Evolutionary conservation across 2,797 vertebrate species (phyloP).

Genomic region (Iguana delicatissima): DNA sequence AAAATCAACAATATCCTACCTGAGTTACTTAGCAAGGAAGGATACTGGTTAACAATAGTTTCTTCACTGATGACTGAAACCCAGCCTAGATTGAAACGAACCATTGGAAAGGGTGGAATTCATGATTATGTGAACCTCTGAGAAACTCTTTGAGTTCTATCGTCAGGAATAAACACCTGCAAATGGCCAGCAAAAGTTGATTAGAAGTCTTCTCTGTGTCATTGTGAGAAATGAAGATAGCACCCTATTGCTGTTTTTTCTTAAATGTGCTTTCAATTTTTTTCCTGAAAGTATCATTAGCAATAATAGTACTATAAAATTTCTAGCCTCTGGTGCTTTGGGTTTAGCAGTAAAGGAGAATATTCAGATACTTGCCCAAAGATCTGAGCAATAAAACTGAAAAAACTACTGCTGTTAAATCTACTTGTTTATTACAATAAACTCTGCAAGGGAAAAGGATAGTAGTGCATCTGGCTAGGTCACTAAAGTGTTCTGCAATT

Average conservation of each 20-base stretch:
- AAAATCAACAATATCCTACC: too few species aligned
- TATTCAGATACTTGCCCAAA: constrained; percentile 22
- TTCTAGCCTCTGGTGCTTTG: constrained; percentile 23
- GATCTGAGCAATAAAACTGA: constrained; percentile 36
- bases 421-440: background rate
- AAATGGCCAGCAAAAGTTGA: background rate
- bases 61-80: background rate
- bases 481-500: constrained; percentile 35
- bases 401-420: constrained; percentile 20
- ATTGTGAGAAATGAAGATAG: background rate
- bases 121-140: background rate
- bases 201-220: background rate
- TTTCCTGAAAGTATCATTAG: background rate
- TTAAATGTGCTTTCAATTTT: background rate
- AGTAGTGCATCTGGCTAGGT: background rate
- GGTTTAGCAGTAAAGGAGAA: constrained; percentile 5
- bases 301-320: constrained; percentile 29
- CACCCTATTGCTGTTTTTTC: background rate
- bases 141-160: background rate
- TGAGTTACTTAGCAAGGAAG: background rate
- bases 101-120: background rate
- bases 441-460: background rate
- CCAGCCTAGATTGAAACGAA: background rate
- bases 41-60: background rate
- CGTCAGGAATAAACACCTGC: background rate